Percentiles rank a stretch among this genome's conserved stretches.
Evolutionary conservation across 2,113 vertebrate species (phyloP).

Genomic region (Oreochromis tanganicae): DNA sequence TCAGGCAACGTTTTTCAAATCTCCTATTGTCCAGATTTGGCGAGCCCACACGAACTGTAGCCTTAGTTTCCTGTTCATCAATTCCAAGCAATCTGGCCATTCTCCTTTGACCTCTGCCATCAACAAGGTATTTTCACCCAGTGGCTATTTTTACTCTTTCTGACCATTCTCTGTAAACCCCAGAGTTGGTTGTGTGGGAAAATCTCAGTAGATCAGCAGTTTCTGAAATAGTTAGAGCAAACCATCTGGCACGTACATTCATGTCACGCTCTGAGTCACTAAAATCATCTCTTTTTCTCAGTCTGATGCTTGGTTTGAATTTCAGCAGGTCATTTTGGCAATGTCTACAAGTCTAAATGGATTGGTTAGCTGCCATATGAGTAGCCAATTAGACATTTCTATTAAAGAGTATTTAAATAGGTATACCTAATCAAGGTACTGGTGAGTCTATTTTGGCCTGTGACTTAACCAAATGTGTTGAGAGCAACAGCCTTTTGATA

Average conservation of each 20-base stretch:
- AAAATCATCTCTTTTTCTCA: background rate
- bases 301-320: background rate
- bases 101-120: background rate
- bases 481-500: background rate
- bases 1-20: background rate
- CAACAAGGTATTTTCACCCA: background rate
- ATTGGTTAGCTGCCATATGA: background rate
- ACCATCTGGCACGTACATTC: background rate
- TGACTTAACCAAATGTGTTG: background rate
- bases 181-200: background rate
- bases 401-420: background rate
- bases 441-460: background rate
- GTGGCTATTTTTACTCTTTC: background rate
- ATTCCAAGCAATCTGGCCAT: background rate
- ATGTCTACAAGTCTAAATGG: background rate
- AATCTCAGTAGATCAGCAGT: background rate
- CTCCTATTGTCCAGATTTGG: background rate
- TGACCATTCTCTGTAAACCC: background rate
- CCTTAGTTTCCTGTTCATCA: background rate
- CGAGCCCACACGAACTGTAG: background rate
- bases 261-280: background rate
- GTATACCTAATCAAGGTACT: background rate
- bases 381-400: background rate
- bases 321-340: background rate
- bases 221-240: background rate